phyloP scores from a whole-genome alignment of 2,888 invertebrate genomes.

The Linnaemya tessellans region DNA sequence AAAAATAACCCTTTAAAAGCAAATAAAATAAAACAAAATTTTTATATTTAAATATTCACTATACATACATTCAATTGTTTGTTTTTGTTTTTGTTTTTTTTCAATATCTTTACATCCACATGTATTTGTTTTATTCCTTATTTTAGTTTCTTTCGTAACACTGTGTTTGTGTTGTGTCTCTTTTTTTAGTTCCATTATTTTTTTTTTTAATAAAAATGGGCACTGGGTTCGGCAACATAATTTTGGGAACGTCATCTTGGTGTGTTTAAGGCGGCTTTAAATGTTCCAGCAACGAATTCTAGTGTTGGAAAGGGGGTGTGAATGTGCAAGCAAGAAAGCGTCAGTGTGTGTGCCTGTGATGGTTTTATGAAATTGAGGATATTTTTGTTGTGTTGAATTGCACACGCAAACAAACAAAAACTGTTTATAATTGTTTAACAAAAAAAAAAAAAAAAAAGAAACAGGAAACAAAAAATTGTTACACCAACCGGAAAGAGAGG shows the following conservation, averaged over 20 bases:
- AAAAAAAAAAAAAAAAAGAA: background rate
- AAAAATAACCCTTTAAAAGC: slow-evolving; percentile 30
- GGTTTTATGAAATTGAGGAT: background rate
- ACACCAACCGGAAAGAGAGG: background rate
- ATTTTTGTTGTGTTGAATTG: background rate
- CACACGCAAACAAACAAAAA: slow-evolving; percentile 2
- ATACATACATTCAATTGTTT: slow-evolving; percentile 46
- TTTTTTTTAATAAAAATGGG: slow-evolving; percentile 26
- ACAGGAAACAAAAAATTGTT: background rate
- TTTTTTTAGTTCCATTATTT: slow-evolving; percentile 8
- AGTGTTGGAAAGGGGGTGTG: too few relatives aligned
- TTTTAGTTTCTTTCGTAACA: slow-evolving; percentile 26
- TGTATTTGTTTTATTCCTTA: background rate
- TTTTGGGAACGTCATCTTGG: background rate
- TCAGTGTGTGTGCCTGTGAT: background rate
- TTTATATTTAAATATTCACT: slow-evolving; percentile 60
- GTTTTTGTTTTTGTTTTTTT: background rate
- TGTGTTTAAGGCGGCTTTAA: slow-evolving; percentile 8
- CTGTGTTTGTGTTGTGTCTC: slow-evolving; percentile 21
- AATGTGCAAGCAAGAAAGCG: background rate
- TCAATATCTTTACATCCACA: background rate
- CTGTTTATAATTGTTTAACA: slow-evolving; percentile 15
- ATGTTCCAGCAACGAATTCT: background rate
- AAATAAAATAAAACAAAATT: slow-evolving; percentile 47
- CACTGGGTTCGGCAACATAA: background rate